These are phyloP conservation scores for Gisinianus flammeolus DNA, from an alignment of 2,888 invertebrate species.

Conservation along the genomic window DNA sequence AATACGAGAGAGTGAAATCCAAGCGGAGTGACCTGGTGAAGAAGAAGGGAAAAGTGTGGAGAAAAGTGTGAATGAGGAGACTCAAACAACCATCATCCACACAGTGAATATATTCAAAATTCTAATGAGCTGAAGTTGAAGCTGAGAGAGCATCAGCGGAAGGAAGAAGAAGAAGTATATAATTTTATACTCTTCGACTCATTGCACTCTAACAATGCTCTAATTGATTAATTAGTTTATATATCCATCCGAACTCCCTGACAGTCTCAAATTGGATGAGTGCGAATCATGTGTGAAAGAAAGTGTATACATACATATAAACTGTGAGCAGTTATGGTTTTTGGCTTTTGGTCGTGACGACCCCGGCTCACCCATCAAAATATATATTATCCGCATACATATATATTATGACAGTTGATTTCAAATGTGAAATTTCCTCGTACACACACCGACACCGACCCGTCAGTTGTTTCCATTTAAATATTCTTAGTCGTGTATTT, in stretches of 20 bases:
- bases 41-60: not conserved
- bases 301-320: not conserved
- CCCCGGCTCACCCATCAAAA: not conserved
- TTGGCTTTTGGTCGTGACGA: slow-evolving; percentile 21
- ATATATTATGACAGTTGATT: not conserved
- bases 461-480: not conserved
- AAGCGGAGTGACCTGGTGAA: too few species aligned
- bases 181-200: not conserved
- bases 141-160: not conserved
- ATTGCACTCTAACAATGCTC: slow-evolving; percentile 10
- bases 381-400: not conserved
- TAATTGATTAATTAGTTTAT: slow-evolving; percentile 37
- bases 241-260: slow-evolving; percentile 7
- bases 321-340: slow-evolving; percentile 12
- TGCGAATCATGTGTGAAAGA: not conserved
- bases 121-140: not conserved
- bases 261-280: slow-evolving; percentile 30
- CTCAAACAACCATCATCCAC: not conserved
- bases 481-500: too few species aligned
- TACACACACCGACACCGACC: not conserved
- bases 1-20: too few species aligned
- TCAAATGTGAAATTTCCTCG: not conserved
- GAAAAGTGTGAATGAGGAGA: too few species aligned
- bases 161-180: not conserved
- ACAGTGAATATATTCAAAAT: too few species aligned